phyloP scores from a whole-genome alignment of 2,113 vertebrate species.

The Lophura nycthemera region DNA sequence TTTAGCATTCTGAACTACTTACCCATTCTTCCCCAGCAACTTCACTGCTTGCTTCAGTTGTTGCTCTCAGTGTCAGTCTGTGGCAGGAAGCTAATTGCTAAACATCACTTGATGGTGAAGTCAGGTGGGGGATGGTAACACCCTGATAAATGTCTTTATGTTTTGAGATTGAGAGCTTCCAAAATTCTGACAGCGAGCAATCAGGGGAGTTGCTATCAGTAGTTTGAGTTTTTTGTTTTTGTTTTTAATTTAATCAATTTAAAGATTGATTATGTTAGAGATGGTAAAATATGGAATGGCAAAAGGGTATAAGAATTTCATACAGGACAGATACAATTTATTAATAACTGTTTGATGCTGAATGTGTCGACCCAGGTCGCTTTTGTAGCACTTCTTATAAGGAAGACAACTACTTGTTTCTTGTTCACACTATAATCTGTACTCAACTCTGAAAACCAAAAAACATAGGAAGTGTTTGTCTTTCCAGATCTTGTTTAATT shows the following conservation, averaged over 20 bases:
- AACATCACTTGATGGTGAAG: background rate
- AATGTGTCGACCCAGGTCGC: background rate
- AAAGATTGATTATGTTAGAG: background rate
- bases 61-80: background rate
- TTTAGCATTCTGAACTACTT: background rate
- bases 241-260: background rate
- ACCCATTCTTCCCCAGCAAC: background rate
- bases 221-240: background rate
- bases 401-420: background rate
- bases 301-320: background rate
- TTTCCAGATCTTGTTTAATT: slow-evolving; percentile 56
- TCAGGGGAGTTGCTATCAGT: background rate
- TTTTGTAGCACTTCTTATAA: background rate
- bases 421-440: background rate
- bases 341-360: background rate
- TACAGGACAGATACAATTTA: background rate
- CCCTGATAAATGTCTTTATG: background rate
- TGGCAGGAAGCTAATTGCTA: slow-evolving; percentile 47
- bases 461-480: background rate
- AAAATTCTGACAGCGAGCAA: background rate
- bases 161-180: background rate
- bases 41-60: background rate
- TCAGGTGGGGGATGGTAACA: background rate
- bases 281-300: background rate
- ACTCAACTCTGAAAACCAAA: background rate